These are phyloP conservation scores for Dromius quadrimaculatus DNA, from an alignment of 2,888 invertebrate genomes.

Conservation along the genomic window DNA sequence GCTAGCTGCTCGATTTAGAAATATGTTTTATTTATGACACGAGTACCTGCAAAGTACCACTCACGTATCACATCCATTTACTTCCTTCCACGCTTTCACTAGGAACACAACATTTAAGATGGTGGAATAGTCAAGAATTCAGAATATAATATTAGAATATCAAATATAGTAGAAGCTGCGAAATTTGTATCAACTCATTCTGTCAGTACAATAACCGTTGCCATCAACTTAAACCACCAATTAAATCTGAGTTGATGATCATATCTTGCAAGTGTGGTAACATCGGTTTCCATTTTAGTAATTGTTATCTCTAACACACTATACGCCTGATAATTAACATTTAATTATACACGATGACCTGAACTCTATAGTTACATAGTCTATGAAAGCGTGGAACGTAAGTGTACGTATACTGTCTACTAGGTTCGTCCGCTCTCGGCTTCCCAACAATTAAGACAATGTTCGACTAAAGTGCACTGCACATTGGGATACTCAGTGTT, in stretches of 20 bases:
- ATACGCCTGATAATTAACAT: conserved; percentile 28
- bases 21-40: conserved; percentile 50
- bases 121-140: no score
- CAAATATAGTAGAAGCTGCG: no score
- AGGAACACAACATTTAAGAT: no score
- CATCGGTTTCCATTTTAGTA: not conserved
- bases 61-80: conserved; percentile 19
- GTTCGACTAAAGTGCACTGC: conserved; percentile 1
- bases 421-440: conserved; percentile 10
- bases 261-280: conserved; percentile 8
- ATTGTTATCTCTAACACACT: conserved; percentile 24
- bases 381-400: not conserved
- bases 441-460: conserved; percentile 25
- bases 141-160: no score
- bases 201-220: no score
- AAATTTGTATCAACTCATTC: no score
- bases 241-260: conserved; percentile 36
- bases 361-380: conserved; percentile 29
- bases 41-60: conserved; percentile 42
- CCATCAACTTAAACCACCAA: no score
- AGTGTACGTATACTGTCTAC: not conserved
- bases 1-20: conserved; percentile 44
- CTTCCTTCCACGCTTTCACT: not conserved
- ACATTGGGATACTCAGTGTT: conserved; percentile 23
- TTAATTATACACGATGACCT: conserved; percentile 44